Percentiles rank a stretch among this genome's conserved stretches.
Conservation (phyloP, 2,113 vertebrate species). For the Dicaeum eximium region DNA sequence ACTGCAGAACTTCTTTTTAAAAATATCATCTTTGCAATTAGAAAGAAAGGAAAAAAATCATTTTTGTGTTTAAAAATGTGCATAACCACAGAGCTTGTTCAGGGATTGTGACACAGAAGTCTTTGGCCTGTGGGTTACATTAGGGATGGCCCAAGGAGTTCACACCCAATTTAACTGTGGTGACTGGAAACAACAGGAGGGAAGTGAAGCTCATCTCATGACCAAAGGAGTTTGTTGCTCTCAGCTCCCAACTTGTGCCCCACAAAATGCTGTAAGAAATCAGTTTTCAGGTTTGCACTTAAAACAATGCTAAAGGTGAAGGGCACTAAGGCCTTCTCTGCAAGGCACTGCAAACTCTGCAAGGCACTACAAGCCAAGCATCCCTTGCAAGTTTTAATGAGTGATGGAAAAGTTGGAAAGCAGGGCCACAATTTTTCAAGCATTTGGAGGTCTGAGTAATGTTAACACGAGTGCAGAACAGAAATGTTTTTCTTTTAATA, state of each 20-base stretch:
- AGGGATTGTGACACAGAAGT: neutral
- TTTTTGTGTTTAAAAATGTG: neutral
- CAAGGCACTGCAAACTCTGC: neutral
- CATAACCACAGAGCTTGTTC: neutral
- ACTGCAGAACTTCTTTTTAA: neutral
- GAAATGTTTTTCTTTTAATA: neutral
- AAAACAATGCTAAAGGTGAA: neutral
- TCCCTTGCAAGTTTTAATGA: neutral
- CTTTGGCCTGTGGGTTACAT: rapidly evolving
- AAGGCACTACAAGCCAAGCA: neutral
- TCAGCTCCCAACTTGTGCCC: neutral
- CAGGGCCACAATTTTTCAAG: neutral
- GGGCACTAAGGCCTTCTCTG: neutral
- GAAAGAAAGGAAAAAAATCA: neutral
- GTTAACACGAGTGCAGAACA: neutral
- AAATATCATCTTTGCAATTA: neutral
- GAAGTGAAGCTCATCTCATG: neutral
- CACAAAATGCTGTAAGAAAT: neutral
- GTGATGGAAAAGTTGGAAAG: neutral
- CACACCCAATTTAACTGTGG: neutral
- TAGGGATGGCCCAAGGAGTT: neutral
- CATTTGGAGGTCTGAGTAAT: neutral
- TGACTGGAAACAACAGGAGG: neutral
- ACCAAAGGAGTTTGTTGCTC: neutral
- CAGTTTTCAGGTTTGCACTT: neutral